Percentiles rank a stretch among this genome's conserved stretches.
Conservation (phyloP, 2,888 invertebrate species). For the Mimumesa dahlbomi region DNA sequence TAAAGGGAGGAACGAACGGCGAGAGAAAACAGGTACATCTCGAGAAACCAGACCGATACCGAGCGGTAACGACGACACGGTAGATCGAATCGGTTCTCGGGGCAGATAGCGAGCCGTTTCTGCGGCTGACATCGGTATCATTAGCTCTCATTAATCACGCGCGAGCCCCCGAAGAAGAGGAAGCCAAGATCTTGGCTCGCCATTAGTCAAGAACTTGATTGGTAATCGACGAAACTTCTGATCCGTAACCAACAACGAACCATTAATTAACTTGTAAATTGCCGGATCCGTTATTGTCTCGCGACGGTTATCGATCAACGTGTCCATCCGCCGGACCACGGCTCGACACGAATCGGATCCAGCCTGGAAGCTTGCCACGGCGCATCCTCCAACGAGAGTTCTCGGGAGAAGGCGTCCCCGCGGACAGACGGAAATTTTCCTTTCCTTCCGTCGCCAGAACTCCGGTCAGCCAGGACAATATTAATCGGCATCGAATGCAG, state of each 20-base stretch:
- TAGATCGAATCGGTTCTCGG: neutral
- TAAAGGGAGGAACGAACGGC: too few species aligned
- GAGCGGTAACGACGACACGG: neutral
- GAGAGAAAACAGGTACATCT: too few species aligned
- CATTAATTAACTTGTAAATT: slow-evolving; percentile 58
- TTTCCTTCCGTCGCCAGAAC: slow-evolving; percentile 25
- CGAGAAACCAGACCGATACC: neutral
- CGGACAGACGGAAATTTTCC: slow-evolving; percentile 44
- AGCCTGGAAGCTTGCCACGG: too few species aligned
- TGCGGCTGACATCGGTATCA: slow-evolving; percentile 57
- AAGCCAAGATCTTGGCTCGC: slow-evolving; percentile 37
- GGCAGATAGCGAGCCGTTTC: slow-evolving; percentile 24
- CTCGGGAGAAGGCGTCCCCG: too few species aligned
- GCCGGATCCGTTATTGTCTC: slow-evolving; percentile 34
- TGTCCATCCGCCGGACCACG: slow-evolving; percentile 1
- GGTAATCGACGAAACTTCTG: slow-evolving; percentile 58
- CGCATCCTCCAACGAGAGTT: too few species aligned
- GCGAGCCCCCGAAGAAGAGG: slow-evolving; percentile 37
- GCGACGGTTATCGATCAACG: slow-evolving; percentile 20
- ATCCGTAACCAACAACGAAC: slow-evolving; percentile 40
- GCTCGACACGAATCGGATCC: neutral
- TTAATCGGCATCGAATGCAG: slow-evolving; percentile 16
- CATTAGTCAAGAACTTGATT: slow-evolving; percentile 48
- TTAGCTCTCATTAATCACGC: slow-evolving; percentile 57
- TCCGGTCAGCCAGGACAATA: neutral